Conservation (phyloP, 2,888 invertebrate species). For the Sphinx pinastri region DNA sequence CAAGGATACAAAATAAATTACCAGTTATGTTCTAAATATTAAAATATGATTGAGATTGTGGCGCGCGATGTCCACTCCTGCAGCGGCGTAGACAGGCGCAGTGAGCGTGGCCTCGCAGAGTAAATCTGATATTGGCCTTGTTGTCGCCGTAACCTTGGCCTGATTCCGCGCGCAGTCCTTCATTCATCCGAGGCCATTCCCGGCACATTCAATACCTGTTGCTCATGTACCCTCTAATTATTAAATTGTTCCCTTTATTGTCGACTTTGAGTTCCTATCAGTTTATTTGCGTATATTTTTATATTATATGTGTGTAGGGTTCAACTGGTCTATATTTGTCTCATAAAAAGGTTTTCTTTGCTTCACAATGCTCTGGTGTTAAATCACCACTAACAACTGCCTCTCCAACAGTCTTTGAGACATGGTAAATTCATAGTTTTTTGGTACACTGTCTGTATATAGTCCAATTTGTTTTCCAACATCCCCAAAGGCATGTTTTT, state of each 20-base stretch:
- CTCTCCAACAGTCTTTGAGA: no score
- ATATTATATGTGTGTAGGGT: no score
- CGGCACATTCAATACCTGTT: constrained; percentile 5
- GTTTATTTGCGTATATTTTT: no score
- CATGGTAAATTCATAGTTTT: no score
- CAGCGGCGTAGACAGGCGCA: not conserved
- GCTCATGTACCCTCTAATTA: constrained; percentile 34
- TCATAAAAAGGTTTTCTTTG: no score
- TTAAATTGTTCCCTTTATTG: not conserved
- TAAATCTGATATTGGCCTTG: constrained; percentile 25
- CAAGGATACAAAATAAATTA: constrained; percentile 24
- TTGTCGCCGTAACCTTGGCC: constrained; percentile 18
- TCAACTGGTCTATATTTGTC: no score
- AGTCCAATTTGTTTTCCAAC: no score
- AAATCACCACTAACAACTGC: no score
- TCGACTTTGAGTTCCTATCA: constrained; percentile 7
- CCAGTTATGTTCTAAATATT: not conserved
- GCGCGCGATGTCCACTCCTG: not conserved
- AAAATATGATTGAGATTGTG: not conserved
- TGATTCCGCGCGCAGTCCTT: constrained; percentile 16
- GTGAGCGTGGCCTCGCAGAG: not conserved
- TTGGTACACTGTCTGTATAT: no score
- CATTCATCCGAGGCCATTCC: constrained; percentile 22
- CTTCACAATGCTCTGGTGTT: no score
- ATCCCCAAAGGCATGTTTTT: no score